Evolutionary conservation across 2,888 invertebrate genomes (phyloP).

Genomic region (Stenchaetothrips biformis): DNA sequence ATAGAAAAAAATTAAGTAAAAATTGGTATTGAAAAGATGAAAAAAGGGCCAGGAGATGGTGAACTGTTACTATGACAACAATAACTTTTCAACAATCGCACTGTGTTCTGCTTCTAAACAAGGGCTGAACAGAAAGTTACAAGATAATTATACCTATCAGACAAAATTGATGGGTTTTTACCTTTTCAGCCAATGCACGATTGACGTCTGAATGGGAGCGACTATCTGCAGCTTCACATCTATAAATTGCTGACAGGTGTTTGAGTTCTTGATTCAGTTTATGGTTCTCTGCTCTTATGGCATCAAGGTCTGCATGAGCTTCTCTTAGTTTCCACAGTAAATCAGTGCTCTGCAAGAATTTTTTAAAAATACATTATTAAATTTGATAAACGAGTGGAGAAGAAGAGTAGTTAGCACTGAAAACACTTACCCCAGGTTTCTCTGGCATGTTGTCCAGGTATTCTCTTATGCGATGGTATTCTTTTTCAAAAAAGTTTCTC

Average conservation of each 20-base stretch:
- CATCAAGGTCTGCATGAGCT: conserved; percentile 2
- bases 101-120: background rate
- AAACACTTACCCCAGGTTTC: background rate
- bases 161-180: background rate
- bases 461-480: background rate
- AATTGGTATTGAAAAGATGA: background rate
- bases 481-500: conserved; percentile 14
- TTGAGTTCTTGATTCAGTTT: background rate
- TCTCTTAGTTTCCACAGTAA: background rate
- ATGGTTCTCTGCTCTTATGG: background rate
- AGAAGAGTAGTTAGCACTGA: too few relatives aligned
- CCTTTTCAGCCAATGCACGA: conserved; percentile 9
- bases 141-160: background rate
- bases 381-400: too few relatives aligned
- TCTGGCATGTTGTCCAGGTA: conserved; percentile 1
- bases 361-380: too few relatives aligned
- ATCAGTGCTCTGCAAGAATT: background rate
- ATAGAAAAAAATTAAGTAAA: background rate
- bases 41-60: background rate
- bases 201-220: background rate
- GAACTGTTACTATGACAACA: background rate
- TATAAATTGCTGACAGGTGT: background rate
- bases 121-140: too few relatives aligned
- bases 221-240: conserved; percentile 10
- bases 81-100: background rate